Base-by-base conservation (phyloP, 1,140 invertebrate species). In the Lasioglossum albipes region DNA sequence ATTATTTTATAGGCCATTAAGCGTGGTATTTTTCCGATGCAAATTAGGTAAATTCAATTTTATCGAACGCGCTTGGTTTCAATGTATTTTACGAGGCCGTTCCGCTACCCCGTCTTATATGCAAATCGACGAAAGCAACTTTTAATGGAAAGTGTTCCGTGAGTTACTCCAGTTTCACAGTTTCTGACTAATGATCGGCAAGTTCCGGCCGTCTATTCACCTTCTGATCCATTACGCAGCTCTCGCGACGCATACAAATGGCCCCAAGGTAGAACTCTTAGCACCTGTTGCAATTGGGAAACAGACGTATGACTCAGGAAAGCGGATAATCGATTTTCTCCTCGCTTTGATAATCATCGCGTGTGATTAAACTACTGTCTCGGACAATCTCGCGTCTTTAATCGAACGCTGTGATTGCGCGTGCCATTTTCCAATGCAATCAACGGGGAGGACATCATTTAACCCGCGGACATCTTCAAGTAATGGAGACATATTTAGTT, bases 141-240 rank as follows among this genome's bases (percentile, higher is more conserved):
- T 57, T 74, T 74, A 45, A 66, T 79, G 77, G 77, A 74, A 74
- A 74, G 62, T 67, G 71, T 79, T 74, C 49, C 41, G 27, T 6
- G n/a, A n/a, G 49, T 74, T 49, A 27, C 69, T 66, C 77, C 62
- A 59, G 70, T 79, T 79, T 73, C 68, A 16, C 4, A 31, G 18
- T 70, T 36, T 62, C 27, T 45, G 20, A 27, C 41, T 54, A 22
- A 27, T 65, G 42, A 27, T 7, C 7, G 57, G 5, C n/a, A 1
- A 2, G 22, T 73, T 18, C 61, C 70, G 70, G 20, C 22, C 73
- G 31, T 66, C 5, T 16, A 52, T 22, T 13, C 27, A 12, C 5
- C 3, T 36, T 49, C 18, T 10, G 42, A 20, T 62, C 54, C 31
- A 70, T 77, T 69, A 61, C 16, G n/a, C 57, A 9, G 57, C 52